Evolutionary conservation across 2,888 invertebrate genomes (phyloP).

Genomic region (Spatulosminthurus flaviceps): DNA sequence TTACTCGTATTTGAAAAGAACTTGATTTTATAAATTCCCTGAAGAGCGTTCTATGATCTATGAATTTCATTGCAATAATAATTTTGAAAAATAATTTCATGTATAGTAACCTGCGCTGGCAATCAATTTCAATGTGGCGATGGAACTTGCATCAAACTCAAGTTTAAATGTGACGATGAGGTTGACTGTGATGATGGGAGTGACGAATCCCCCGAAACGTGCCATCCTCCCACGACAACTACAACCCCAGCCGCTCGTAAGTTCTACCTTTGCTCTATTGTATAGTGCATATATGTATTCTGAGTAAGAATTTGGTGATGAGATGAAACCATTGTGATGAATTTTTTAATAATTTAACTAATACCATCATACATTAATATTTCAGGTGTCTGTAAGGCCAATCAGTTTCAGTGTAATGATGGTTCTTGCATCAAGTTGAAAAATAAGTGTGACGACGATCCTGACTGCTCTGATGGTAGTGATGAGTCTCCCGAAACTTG

Average conservation of each 20-base stretch:
- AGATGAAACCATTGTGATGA: no score
- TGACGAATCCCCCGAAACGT: neutral
- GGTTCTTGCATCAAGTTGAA: constrained; percentile 11
- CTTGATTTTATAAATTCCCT: no score
- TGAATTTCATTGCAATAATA: no score
- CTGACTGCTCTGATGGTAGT: constrained; percentile 13
- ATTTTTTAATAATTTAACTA: no score
- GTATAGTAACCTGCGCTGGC: no score
- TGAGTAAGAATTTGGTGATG: no score
- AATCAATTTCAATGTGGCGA: constrained; percentile 20
- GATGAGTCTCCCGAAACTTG: constrained; percentile 12
- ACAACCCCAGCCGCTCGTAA: neutral
- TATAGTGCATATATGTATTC: no score
- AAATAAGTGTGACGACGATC: constrained; percentile 2
- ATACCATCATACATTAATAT: neutral
- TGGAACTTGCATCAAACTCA: neutral
- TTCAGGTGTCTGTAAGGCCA: neutral
- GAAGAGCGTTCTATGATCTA: no score
- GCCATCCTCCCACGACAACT: neutral
- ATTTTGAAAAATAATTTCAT: no score
- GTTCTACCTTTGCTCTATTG: neutral
- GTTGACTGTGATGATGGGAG: constrained; percentile 18
- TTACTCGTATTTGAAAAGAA: no score
- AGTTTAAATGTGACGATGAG: constrained; percentile 21
- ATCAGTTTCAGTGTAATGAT: neutral